Base-by-base conservation (phyloP, 2,113 vertebrate genomes). In the Gnathonemus echidnorhynchus region DNA sequence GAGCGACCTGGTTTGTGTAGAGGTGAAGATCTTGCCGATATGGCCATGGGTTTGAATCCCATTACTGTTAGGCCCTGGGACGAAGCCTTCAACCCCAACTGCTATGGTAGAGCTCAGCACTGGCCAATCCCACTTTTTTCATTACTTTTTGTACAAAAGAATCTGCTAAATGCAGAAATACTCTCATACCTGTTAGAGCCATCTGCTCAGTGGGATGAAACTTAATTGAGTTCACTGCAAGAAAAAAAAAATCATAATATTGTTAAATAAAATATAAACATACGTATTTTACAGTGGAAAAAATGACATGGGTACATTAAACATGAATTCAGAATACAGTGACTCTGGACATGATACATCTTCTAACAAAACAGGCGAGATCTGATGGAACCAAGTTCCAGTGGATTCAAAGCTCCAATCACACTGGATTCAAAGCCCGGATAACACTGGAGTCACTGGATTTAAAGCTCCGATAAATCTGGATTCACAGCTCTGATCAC, bases 121-220 rank as follows among this genome's bases (percentile, higher is more conserved):
- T 70, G 62, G 27, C 62, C n/a, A 27, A 31, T 27, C n/a, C 10
- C 1, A 27, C n/a, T 31, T 10, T 11, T 27, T 70, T 31, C 62
- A 31, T 70, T 27, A 70, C 3, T 31, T 70, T 31, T 13, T 70
- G 62, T 31, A 70, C n/a, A 70, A 70, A 13, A 31, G n/a, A 31
- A 70, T 66, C n/a, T 31, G 3, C n/a, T 4, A 11, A 27, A 24
- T 31, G n/a, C n/a, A 66, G 21, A 66, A 66, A 70, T 31, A 31
- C 10, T 66, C 24, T 31, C 96, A 58, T 95, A 99, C 98, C 98
- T 95, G 98, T 99, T 90, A 99, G 97, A 91, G 97, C 97, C 95
- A 99, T 97, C 95, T 99, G 98, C 92, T 99, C 98, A 3, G 98
- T 96, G 80, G 98, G 98, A 94, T 99, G 98, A 93, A 99, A 99